Base-by-base conservation (phyloP, 2,797 vertebrate genomes). In the Emys orbicularis region DNA sequence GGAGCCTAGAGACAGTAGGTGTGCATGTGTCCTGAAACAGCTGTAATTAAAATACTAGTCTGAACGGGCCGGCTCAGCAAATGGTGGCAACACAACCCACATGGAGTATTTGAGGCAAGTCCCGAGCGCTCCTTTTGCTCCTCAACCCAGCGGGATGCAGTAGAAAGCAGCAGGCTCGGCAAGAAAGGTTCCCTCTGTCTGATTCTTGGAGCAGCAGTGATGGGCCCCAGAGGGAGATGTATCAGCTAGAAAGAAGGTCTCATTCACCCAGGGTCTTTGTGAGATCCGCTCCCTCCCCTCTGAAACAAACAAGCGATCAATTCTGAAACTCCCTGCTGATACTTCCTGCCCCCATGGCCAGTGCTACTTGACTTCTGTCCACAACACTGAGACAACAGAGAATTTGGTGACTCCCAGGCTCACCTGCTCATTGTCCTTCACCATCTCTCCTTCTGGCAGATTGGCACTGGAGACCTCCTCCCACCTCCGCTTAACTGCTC, bases 371-470 rank as follows among this genome's bases (percentile, higher is more conserved):
- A 9, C 65, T 2, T 57, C n/a, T 4, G 2, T 44, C 86, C 89
- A 86, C 68, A 52, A n/a, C 61, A 12, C 8, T 1, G 18, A 72
- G 65, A 37, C 19, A 19, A 23, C 19, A 8, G 31, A 18, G 23
- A 3, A 3, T 13, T 37, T 31, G 37, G 0, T 19, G 65, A 81
- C 79, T 52, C n/a, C 2, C 4, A 5, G 4, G 18, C 81, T 86
- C 94, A 99, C 99, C 99, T 99, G 99, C 81, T 99, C 99, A 0
- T 99, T 99, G 97, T 99, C 99, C 93, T 98, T 99, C 94, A 99
- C 98, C 8, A 93, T 12, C 85, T 98, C 98, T 89, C 94, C 98
- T 82, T 97, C 98, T 0, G 94, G 98, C 90, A 97, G 94, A 80
- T 97, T 93, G 93, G 97, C 93, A 84, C 97, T 49, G 0, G 96